phyloP scores from a whole-genome alignment of 1,140 invertebrate genomes.

The Drosophila yakuba region DNA sequence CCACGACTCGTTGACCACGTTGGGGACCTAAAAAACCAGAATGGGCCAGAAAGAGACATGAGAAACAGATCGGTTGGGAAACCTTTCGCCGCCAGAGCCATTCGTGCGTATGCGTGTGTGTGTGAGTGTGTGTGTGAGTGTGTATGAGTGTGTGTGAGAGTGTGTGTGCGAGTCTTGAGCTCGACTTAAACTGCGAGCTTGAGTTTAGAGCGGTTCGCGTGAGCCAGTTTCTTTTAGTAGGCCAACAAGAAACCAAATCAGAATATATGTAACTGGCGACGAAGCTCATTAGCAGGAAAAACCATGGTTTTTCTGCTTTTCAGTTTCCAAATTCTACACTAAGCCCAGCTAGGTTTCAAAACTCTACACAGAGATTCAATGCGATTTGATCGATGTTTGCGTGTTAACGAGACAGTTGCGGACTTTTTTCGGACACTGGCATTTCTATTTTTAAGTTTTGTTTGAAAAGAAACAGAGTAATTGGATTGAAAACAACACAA shows the following conservation, averaged over 20 bases:
- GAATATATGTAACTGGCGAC: slow-evolving; percentile 38
- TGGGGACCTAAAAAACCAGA: slow-evolving; percentile 66
- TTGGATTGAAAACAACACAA: background rate
- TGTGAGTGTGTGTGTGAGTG: slow-evolving; percentile 10
- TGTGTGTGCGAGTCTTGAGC: slow-evolving; percentile 5
- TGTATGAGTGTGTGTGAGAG: slow-evolving; percentile 6
- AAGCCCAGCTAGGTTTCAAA: slow-evolving; percentile 8
- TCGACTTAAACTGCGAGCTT: background rate
- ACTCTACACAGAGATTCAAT: background rate
- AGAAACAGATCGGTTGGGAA: slow-evolving; percentile 46
- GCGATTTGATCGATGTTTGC: too few relatives aligned
- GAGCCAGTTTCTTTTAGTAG: slow-evolving; percentile 71
- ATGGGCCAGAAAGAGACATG: slow-evolving; percentile 52
- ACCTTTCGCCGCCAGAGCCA: slow-evolving; percentile 30
- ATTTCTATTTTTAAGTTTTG: background rate
- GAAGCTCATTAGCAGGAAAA: slow-evolving; percentile 26
- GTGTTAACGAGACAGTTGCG: background rate
- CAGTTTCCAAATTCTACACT: slow-evolving; percentile 13
- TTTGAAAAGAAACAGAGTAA: background rate
- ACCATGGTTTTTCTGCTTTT: slow-evolving; percentile 17
- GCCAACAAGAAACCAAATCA: slow-evolving; percentile 57
- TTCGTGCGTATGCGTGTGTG: slow-evolving; percentile 13
- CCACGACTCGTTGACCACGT: slow-evolving; percentile 32
- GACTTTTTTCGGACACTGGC: background rate
- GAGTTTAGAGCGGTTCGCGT: slow-evolving; percentile 16